Evolutionary conservation across 1,140 invertebrate species (phyloP).

Genomic region (Drosophila nebulosa): DNA sequence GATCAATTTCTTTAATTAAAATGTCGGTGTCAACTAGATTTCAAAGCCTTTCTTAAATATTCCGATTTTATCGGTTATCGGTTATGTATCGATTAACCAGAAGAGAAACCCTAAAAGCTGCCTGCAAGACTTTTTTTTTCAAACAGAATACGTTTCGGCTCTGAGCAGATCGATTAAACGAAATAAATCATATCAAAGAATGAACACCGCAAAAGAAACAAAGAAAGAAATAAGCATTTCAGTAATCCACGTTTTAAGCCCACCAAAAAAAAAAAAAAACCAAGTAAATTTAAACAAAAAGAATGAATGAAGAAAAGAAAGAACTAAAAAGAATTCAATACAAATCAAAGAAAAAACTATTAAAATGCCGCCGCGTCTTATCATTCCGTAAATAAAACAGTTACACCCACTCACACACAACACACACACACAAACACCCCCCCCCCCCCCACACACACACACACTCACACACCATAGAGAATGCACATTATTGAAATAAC

Average conservation of each 20-base stretch:
- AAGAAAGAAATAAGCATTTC: constrained; percentile 6
- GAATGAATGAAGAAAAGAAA: not conserved
- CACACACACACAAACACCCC: constrained; percentile 11
- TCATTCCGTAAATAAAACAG: constrained; percentile 22
- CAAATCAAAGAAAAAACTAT: not conserved
- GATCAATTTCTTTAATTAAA: too few relatives aligned
- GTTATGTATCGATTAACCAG: not conserved
- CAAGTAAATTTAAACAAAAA: constrained; percentile 8
- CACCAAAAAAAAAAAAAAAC: not conserved
- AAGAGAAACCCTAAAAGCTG: not conserved
- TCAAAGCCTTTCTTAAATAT: too few relatives aligned
- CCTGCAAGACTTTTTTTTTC: not conserved
- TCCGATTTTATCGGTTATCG: not conserved
- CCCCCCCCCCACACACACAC: not conserved
- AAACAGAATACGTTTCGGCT: too few relatives aligned
- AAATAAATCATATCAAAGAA: not conserved
- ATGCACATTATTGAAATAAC: constrained; percentile 3
- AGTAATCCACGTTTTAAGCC: not conserved
- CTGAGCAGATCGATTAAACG: not conserved
- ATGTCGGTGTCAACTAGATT: too few relatives aligned
- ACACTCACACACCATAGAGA: constrained; percentile 7
- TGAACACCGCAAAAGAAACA: not conserved
- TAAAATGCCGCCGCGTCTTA: constrained; percentile 3
- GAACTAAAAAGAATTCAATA: not conserved
- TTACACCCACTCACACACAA: not conserved